Evolutionary conservation across 2,888 invertebrate species (phyloP), one percentile per base, ranked within the genome.

Genomic region (Antheraea assamensis): DNA sequence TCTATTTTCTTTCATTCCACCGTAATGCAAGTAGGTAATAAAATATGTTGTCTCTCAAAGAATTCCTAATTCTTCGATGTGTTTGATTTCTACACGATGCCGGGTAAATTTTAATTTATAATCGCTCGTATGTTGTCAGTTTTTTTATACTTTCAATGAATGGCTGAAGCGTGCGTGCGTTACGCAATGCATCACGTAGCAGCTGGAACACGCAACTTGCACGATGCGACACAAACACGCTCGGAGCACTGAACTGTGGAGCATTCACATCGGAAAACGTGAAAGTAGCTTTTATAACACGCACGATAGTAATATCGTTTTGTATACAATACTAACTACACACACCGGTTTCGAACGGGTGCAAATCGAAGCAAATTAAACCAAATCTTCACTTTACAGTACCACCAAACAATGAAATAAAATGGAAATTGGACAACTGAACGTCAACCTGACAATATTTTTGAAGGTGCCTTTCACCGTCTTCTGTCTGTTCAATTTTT

Each of bases 221-320:
- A 61, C 61, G 15, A 17, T 21, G 3, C 30, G 30, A 64, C 27
- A 17, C 61, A 27, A 35, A 21, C 68, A 68, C 35, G 35, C 35
- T 27, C 19, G 35, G 68, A 35, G 68, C 79, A 81, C 64, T 86
- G 85, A 86, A 85, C 86, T 82, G 78, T 70, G 78, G 83, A 78
- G 58, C 84, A 78, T 82, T 82, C 81, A 81, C 85, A 75, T 79
- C 74, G 49, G 68, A 13, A 68, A 35, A 35, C 68, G 68, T 35
- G 68, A 68, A 68, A 72, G 71, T 30, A 64, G 55, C 2, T 64
- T 74, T 70, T 75, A 76, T 78, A 75, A 81, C 80, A 80, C 80
- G 81, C 68, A 68, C 8, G 35, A 13, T 17, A 64, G 17, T 30
- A 21, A 10, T n/a, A 68, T 35, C 35, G 10, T 68, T n/a, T 35